These are phyloP conservation scores for Lissocephala sabroskyi DNA, from an alignment of 2,888 invertebrate species.

Conservation along the genomic window DNA sequence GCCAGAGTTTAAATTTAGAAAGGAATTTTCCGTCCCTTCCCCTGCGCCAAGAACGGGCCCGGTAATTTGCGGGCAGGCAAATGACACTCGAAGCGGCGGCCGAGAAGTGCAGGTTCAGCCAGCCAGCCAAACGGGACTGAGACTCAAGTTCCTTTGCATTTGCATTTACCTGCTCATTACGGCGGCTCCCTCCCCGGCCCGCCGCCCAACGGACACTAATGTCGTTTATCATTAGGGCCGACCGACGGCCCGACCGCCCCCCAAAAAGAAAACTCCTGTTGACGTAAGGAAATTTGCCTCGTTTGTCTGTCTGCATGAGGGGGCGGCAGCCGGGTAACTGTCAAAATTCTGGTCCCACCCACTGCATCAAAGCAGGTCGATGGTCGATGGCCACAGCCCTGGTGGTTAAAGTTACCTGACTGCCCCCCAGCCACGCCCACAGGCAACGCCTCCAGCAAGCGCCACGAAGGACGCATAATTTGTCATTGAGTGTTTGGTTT, in stretches of 20 bases:
- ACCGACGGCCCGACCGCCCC: conserved; percentile 1
- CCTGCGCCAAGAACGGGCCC: background rate
- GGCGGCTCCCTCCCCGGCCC: conserved; percentile 2
- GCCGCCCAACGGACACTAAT: conserved; percentile 36
- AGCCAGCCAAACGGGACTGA: conserved; percentile 18
- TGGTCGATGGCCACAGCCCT: background rate
- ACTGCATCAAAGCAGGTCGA: too few relatives aligned
- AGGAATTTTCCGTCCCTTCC: too few relatives aligned
- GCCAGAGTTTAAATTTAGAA: too few relatives aligned
- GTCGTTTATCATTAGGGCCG: conserved; percentile 59
- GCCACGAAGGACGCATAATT: conserved; percentile 59
- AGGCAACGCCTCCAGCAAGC: conserved; percentile 47
- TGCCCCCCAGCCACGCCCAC: conserved; percentile 23
- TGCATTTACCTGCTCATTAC: conserved; percentile 31
- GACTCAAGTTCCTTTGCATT: conserved; percentile 22
- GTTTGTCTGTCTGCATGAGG: conserved; percentile 4
- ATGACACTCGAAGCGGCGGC: too few relatives aligned
- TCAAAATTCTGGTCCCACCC: too few relatives aligned
- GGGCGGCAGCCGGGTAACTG: too few relatives aligned
- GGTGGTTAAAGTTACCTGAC: too few relatives aligned
- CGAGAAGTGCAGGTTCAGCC: conserved; percentile 35
- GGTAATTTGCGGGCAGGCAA: conserved; percentile 6
- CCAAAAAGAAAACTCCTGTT: conserved; percentile 29
- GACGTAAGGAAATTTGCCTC: conserved; percentile 58
- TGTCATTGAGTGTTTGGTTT: conserved; percentile 66